Base-by-base conservation (phyloP, 2,888 invertebrate genomes). In the Abscondita cerata region DNA sequence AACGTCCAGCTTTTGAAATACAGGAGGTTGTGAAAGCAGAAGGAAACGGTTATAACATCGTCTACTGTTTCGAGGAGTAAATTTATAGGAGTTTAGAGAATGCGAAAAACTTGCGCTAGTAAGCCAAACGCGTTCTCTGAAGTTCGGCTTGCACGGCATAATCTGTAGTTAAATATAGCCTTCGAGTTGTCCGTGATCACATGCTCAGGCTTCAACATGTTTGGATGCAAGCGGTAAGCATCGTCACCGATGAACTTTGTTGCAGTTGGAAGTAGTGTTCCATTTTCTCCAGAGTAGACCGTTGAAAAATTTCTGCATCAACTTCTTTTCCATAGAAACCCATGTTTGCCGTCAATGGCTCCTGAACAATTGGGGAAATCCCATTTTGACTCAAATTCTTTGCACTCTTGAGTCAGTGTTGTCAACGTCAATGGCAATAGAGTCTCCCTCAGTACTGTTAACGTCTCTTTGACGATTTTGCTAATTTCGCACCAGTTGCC, bases 341-440 rank as follows among this genome's bases (percentile, higher is more conserved):
- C n/a, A n/a, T n/a, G n/a, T 36, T 12, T 12, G 12, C 11, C 36
- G 36, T 36, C 36, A 12, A 36, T 36, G 12, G n/a, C 36, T 2
- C 36, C 36, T 36, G 36, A 2, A 36, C 36, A 36, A 5, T n/a
- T 36, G 36, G 36, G 11, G 36, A 36, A 36, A 36, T 36, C 36
- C 36, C 36, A 36, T 36, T 36, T 36, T 36, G 11, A 36, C 36
- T 36, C 36, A 36, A 36, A 36, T 36, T 36, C n/a, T 5, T 36
- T 36, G n/a, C 2, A 3, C 36, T 2, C 36, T 36, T 9, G 36
- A 36, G 36, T 36, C 36, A 36, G 11, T 36, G 36, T 5, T 36
- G 36, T n/a, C n/a, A 36, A 36, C 36, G 11, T 36, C 36, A 36
- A 36, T 36, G 36, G n/a, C 36, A 36, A 2, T 36, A 36, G 36